Evolutionary conservation across 2,113 vertebrate species (phyloP).

Genomic region (Campylomormyrus tamandua): DNA sequence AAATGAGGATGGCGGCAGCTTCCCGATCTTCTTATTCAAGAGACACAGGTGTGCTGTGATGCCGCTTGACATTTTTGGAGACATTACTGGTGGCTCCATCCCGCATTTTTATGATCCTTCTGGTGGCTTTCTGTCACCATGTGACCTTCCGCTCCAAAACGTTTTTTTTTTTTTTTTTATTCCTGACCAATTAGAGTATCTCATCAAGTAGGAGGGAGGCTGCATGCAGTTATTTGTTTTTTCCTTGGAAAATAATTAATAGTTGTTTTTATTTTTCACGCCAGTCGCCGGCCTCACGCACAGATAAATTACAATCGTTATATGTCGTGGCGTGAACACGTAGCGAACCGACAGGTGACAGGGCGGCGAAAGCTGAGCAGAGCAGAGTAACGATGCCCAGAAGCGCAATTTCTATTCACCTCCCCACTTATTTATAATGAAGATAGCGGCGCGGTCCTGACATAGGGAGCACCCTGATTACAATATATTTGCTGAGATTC

Average conservation of each 20-base stretch:
- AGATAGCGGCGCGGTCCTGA: neutral
- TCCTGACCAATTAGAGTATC: neutral
- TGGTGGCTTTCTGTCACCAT: neutral
- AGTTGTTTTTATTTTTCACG: neutral
- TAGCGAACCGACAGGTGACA: neutral
- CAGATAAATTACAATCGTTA: neutral
- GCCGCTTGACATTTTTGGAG: neutral
- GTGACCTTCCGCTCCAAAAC: slow-evolving; percentile 8
- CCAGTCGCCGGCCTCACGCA: neutral
- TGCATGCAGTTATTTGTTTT: slow-evolving; percentile 1
- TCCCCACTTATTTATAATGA: neutral
- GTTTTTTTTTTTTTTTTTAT: neutral
- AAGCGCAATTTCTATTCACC: neutral
- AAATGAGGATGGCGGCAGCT: slow-evolving; percentile 11
- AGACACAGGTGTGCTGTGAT: neutral
- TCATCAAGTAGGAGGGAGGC: neutral
- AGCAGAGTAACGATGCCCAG: neutral
- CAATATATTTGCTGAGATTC: slow-evolving; percentile 1
- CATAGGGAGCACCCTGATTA: neutral
- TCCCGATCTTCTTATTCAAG: neutral
- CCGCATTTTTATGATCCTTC: neutral
- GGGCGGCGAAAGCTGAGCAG: neutral
- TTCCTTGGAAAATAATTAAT: neutral
- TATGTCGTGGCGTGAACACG: neutral
- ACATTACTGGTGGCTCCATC: slow-evolving; percentile 7